Percentiles rank a stretch among this genome's conserved stretches.
These are phyloP conservation scores for Nasonia longicornis DNA, from an alignment of 1,140 invertebrate genomes.

Conservation along the genomic window DNA sequence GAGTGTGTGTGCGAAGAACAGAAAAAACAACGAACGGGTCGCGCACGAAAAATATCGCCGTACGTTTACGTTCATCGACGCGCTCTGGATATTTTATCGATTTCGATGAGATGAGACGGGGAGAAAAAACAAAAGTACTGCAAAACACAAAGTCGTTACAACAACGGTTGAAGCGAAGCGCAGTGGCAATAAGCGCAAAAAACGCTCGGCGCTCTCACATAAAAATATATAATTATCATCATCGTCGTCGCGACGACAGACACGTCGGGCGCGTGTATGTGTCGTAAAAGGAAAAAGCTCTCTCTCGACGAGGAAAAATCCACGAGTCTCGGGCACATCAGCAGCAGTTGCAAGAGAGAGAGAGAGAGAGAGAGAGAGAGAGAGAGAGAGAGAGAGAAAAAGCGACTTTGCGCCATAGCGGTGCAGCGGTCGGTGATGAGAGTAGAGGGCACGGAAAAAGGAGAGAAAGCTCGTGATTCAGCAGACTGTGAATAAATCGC, in stretches of 20 bases:
- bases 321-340: neutral
- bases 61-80: neutral
- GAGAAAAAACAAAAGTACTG: no score
- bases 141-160: no score
- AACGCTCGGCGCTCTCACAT: neutral
- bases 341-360: neutral
- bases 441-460: neutral
- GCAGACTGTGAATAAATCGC: constrained; percentile 37
- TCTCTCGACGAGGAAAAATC: neutral
- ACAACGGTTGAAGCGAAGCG: no score
- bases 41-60: neutral
- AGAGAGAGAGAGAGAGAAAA: neutral
- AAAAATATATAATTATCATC: constrained; percentile 1
- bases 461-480: constrained; percentile 17
- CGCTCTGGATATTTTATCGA: neutral
- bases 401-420: neutral
- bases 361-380: neutral
- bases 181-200: no score
- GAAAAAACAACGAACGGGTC: neutral
- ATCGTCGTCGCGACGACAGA: neutral
- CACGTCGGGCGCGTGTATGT: no score
- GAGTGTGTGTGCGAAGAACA: no score
- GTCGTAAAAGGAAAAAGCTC: neutral
- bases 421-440: neutral
- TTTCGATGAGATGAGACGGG: no score